Evolutionary conservation across 2,797 vertebrate species (phyloP).

Genomic region (Coreius guichenoti): DNA sequence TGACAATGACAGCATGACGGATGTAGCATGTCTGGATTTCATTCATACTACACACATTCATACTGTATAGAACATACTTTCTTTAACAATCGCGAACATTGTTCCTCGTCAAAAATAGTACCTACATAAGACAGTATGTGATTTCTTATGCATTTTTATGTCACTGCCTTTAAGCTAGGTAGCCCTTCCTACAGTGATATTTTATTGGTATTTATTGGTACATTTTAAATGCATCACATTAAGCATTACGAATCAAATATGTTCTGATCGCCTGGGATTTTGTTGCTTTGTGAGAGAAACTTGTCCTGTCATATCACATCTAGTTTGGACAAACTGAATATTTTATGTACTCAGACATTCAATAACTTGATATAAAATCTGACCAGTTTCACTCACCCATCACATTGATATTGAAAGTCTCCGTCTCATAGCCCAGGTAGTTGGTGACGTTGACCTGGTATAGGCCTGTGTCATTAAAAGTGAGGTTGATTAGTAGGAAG

Average conservation of each 20-base stretch:
- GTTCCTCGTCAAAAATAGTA: neutral
- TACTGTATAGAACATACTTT: too few relatives aligned
- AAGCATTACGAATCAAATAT: neutral
- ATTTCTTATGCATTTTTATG: neutral
- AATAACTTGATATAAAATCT: neutral
- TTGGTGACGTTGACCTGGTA: slow-evolving; percentile 77
- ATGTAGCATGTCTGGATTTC: too few relatives aligned
- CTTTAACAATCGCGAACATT: neutral
- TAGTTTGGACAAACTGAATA: neutral
- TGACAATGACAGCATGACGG: neutral
- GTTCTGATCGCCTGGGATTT: neutral
- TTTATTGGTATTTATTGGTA: too few relatives aligned
- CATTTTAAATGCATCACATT: neutral
- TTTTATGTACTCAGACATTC: neutral
- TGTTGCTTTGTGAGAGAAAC: neutral
- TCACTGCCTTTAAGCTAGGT: neutral
- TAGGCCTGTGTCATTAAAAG: slow-evolving; percentile 68
- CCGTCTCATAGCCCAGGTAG: slow-evolving; percentile 70
- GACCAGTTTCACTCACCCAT: slow-evolving; percentile 66
- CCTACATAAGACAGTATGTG: neutral
- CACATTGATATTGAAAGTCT: slow-evolving; percentile 73
- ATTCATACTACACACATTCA: too few relatives aligned
- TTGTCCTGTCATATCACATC: neutral
- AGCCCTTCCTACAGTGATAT: neutral
- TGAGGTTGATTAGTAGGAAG: slow-evolving; percentile 75